Conservation (phyloP, 2,797 vertebrate species). For the Acomys russatus region DNA sequence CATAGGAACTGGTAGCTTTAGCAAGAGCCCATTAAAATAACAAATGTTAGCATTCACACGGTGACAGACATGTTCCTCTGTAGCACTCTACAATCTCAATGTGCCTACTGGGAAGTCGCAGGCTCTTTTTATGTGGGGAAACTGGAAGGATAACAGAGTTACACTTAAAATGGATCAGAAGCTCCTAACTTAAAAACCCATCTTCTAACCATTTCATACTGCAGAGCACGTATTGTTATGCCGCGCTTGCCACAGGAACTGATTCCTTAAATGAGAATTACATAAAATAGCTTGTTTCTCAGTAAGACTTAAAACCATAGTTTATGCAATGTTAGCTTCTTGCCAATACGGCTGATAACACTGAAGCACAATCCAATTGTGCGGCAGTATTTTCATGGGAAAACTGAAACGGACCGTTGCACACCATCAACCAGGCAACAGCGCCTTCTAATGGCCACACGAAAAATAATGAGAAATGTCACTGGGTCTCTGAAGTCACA, state of each 20-base stretch:
- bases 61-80: constrained; percentile 48
- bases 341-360: constrained; percentile 25
- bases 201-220: neutral
- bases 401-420: constrained; percentile 46
- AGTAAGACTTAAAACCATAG: constrained; percentile 33
- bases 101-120: neutral
- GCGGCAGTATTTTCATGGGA: constrained; percentile 12
- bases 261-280: constrained; percentile 55
- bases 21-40: constrained; percentile 15
- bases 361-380: neutral
- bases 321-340: constrained; percentile 52
- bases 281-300: constrained; percentile 64
- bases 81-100: neutral
- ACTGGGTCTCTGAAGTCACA: neutral
- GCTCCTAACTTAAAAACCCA: constrained; percentile 32
- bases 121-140: constrained; percentile 51
- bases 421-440: constrained; percentile 60
- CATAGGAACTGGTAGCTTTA: constrained; percentile 11
- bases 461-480: neutral
- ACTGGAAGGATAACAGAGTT: constrained; percentile 23
- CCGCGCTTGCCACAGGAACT: constrained; percentile 31
- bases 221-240: neutral
- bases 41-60: neutral
- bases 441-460: constrained; percentile 79
- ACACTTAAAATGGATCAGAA: constrained; percentile 26